Percentiles rank a stretch among this genome's conserved stretches.
Evolutionary conservation across 2,113 vertebrate species (phyloP).

Genomic region (Catagonus wagneri): DNA sequence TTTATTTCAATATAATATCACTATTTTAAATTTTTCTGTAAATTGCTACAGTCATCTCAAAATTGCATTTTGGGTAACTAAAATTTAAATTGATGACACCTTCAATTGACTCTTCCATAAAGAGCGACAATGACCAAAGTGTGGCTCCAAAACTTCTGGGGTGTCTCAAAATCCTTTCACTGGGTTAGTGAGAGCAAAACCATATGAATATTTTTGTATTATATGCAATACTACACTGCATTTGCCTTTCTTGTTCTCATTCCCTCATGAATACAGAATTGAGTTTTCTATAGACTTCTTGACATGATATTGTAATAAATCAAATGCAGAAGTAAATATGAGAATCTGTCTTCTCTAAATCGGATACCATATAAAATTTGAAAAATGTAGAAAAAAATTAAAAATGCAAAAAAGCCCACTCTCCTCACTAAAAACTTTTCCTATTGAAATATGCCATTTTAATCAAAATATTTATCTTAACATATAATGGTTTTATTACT

Average conservation of each 20-base stretch:
- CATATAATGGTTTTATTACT: not conserved
- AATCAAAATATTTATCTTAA: not conserved
- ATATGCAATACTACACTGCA: not conserved
- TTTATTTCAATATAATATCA: not conserved
- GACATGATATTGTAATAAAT: not conserved
- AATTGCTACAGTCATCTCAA: not conserved
- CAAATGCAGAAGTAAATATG: not conserved
- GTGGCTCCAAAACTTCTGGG: accelerated
- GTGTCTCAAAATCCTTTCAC: not conserved
- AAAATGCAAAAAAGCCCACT: not conserved
- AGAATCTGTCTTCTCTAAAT: not conserved
- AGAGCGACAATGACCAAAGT: not conserved
- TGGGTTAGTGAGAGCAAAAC: not conserved
- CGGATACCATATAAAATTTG: not conserved
- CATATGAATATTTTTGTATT: not conserved
- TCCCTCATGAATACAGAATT: not conserved
- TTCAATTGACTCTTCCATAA: not conserved
- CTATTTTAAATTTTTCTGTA: not conserved
- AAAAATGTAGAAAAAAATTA: too few relatives aligned
- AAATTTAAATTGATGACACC: not conserved
- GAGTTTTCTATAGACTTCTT: not conserved
- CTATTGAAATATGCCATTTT: not conserved
- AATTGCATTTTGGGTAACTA: not conserved
- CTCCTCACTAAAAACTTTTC: not conserved
- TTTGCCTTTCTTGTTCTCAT: not conserved